A percentile compares a stretch with the other conserved stretches of the same genome.
These are phyloP conservation scores for Malthinus flaveolus DNA, from an alignment of 2,888 invertebrate species.

Conservation along the genomic window DNA sequence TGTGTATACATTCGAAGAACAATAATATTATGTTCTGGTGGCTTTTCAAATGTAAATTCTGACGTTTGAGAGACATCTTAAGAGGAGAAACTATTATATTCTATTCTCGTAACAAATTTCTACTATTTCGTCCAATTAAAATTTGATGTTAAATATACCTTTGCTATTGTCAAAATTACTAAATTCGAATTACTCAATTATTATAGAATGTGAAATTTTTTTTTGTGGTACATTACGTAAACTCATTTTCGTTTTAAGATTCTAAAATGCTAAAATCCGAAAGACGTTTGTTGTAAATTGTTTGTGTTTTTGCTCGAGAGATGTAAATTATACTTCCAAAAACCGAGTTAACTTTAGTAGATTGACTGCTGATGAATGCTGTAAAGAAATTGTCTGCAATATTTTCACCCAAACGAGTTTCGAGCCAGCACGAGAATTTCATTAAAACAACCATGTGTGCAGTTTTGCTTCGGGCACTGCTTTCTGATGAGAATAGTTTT, in stretches of 20 bases:
- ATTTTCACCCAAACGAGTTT: constrained; percentile 11
- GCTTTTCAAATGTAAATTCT: constrained; percentile 36
- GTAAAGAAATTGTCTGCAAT: constrained; percentile 8
- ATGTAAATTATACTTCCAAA: not conserved
- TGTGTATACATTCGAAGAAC: constrained; percentile 36
- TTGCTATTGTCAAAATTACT: no score
- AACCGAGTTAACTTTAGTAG: not conserved
- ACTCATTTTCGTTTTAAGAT: no score
- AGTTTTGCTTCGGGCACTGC: constrained; percentile 8
- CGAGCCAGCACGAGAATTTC: constrained; percentile 14
- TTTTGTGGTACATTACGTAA: no score
- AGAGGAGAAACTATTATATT: no score
- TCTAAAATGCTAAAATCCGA: no score
- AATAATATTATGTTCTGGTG: constrained; percentile 23
- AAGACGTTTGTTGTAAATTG: no score
- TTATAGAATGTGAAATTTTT: no score
- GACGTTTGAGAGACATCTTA: constrained; percentile 36
- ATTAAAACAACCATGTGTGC: constrained; percentile 16
- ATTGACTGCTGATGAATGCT: constrained; percentile 8
- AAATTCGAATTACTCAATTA: no score
- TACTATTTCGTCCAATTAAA: no score
- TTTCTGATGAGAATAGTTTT: constrained; percentile 14
- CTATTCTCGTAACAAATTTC: no score
- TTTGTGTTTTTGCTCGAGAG: no score
- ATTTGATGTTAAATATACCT: no score